These are phyloP conservation scores for Leptatherina wallacei DNA, from an alignment of 2,797 vertebrate genomes.

Conservation along the genomic window DNA sequence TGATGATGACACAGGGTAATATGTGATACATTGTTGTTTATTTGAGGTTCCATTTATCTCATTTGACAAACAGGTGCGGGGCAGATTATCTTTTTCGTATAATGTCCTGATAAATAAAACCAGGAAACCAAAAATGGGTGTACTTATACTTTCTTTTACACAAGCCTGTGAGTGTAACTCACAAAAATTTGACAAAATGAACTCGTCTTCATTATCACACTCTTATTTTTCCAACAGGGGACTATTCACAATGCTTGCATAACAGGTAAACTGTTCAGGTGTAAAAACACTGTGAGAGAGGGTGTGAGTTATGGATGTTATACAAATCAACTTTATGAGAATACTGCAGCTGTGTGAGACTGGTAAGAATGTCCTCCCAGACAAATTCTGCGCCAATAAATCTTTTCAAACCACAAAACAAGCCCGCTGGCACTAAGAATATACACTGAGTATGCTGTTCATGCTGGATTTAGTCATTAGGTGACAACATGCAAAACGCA, in stretches of 20 bases:
- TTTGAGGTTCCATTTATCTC: no score
- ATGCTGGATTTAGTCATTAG: slow-evolving; percentile 42
- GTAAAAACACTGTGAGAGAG: slow-evolving; percentile 23
- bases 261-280: slow-evolving; percentile 17
- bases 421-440: slow-evolving; percentile 43
- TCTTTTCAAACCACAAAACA: slow-evolving; percentile 59
- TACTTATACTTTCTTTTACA: no score
- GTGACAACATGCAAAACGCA: slow-evolving; percentile 50
- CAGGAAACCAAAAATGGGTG: no score
- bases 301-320: slow-evolving; percentile 48
- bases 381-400: slow-evolving; percentile 66
- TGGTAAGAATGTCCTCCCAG: slow-evolving; percentile 57
- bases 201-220: not conserved
- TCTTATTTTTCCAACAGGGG: not conserved
- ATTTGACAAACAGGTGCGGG: no score
- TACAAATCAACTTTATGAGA: slow-evolving; percentile 72
- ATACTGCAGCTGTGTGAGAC: slow-evolving; percentile 51
- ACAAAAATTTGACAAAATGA: not conserved
- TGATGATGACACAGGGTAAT: not conserved
- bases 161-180: not conserved
- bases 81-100: no score
- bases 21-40: no score
- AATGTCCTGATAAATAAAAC: no score
- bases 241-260: not conserved
- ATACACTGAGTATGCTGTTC: slow-evolving; percentile 39